Base-by-base conservation (phyloP, 2,113 vertebrate genomes). In the Calyptomena viridis region DNA sequence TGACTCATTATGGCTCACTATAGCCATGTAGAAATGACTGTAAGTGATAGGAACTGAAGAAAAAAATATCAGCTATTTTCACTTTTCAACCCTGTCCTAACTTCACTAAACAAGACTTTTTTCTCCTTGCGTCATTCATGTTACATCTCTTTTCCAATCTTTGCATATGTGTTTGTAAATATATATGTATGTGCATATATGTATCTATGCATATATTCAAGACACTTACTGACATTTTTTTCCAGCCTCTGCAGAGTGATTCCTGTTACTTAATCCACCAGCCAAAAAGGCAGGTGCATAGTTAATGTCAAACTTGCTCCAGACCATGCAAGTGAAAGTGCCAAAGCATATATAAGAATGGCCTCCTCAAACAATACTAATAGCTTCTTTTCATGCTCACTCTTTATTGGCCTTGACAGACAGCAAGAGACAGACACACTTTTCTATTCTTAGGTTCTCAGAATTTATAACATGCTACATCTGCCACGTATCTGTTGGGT, bases 391-490 rank as follows among this genome's bases (percentile, higher is more conserved):
- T 93, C 93, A 75, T 10, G 23, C 62, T 75, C 23, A 60, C n/a
- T 95, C 69, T 94, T 76, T 76, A 87, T 84, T 46, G 50, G 66
- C 67, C 44, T 76, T 11, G 1, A 95, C 76, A 94, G 79, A 60
- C 74, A 80, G 47, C 69, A 81, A 93, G 35, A 85, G 56, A 63
- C 79, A 92, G 74, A 82, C 71, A 87, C 56, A 80, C 44, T 93
- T 50, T 89, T 73, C 92, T 95, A 75, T 89, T 95, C 90, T 95
- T 94, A 90, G 89, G 49, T 55, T 86, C 85, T 40, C 53, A 92
- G 75, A 93, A 96, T 96, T 96, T 92, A 90, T 80, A 97, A 84
- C 94, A 93, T 44, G 79, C 59, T 97, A 90, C 92, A 96, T 93
- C 95, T 96, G 96, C 87, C 90, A 95, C 85, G 37, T 95, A 91